These are phyloP conservation scores for Meiosimyza decipiens DNA, from an alignment of 2,888 invertebrate species.

Conservation along the genomic window DNA sequence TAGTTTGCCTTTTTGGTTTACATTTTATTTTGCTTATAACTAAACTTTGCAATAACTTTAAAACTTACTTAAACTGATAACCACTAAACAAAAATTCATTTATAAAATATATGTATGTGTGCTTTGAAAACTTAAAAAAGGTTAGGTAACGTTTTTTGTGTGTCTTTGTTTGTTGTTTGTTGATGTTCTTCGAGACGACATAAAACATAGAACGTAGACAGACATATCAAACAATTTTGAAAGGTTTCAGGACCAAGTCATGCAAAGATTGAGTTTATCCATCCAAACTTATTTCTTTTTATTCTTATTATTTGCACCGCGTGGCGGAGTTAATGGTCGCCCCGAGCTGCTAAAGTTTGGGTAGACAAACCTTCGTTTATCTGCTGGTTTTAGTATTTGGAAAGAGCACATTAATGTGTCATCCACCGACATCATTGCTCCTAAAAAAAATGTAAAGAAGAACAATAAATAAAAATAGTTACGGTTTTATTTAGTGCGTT, in stretches of 20 bases:
- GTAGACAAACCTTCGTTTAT: constrained; percentile 97
- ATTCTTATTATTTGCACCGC: constrained; percentile 93
- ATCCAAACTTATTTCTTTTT: constrained; percentile 85
- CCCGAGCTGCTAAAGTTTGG: constrained; percentile 92
- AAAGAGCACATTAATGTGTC: constrained; percentile 99
- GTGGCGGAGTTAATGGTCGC: constrained; percentile 97
- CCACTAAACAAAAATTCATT: constrained; percentile 8
- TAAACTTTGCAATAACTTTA: constrained; percentile 26
- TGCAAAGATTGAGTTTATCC: constrained; percentile 34
- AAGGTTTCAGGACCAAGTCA: constrained; percentile 16
- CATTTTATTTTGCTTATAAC: constrained; percentile 25
- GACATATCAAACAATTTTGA: constrained; percentile 11
- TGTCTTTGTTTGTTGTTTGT: not conserved
- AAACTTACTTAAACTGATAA: constrained; percentile 22
- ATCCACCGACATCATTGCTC: constrained; percentile 99
- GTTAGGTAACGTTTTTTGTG: too few relatives aligned
- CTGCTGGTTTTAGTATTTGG: constrained; percentile 95
- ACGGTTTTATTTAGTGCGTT: too few relatives aligned
- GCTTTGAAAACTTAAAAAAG: constrained; percentile 27
- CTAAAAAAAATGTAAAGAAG: constrained; percentile 56
- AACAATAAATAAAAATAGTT: too few relatives aligned
- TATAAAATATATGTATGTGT: constrained; percentile 7
- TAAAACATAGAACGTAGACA: constrained; percentile 8
- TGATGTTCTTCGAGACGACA: constrained; percentile 15
- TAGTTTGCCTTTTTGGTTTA: constrained; percentile 30